Evolutionary conservation across 1,140 invertebrate genomes (phyloP), one percentile per base, ranked within the genome.

Genomic region (Globodera ellingtonae): DNA sequence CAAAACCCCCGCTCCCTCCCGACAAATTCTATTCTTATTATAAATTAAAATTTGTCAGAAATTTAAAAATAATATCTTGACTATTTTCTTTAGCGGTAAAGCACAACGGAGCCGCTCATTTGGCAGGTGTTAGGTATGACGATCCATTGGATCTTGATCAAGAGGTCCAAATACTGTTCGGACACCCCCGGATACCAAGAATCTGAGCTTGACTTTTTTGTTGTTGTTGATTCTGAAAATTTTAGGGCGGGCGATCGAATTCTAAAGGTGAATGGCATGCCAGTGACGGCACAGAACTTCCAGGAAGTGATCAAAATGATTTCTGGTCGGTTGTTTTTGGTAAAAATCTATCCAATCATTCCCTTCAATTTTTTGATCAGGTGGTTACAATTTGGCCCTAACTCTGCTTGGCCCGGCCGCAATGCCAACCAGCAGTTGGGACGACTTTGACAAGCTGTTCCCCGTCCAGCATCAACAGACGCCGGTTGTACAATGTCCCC

Each of bases 231-330:
- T 6, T 59, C 18, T 59, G 15, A 15, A 59, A 13, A 9, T 70
- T 70, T 10, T 95, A 95, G 83, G 95, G 96, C 94, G 82, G 95
- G 94, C 47, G 96, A 98, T 91, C 93, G 94, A 90, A 97, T 98
- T 87, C 93, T 97, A 79, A 95, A 95, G 92, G 95, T 97, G 67
- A 97, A 98, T 92, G 94, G 94, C 75, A 93, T 94, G 66, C 93
- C 95, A 86, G 96, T 98, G 47, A 94, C 93, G 81, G 92, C 93
- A 81, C 94, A 94, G 85, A 96, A 95, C 85, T 96, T 98, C 89
- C 94, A 93, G 76, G 94, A 97, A 89, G 96, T 98, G 69, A 95
- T 98, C 75, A 93, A 93, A 83, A 93, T 97, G 84, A 98, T 96
- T 86, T 94, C 94, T 93, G 93, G 95, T 95, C 91, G 93, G 62